phyloP scores from a whole-genome alignment of 2,113 vertebrate genomes.

The Oncorhynchus clarkii region DNA sequence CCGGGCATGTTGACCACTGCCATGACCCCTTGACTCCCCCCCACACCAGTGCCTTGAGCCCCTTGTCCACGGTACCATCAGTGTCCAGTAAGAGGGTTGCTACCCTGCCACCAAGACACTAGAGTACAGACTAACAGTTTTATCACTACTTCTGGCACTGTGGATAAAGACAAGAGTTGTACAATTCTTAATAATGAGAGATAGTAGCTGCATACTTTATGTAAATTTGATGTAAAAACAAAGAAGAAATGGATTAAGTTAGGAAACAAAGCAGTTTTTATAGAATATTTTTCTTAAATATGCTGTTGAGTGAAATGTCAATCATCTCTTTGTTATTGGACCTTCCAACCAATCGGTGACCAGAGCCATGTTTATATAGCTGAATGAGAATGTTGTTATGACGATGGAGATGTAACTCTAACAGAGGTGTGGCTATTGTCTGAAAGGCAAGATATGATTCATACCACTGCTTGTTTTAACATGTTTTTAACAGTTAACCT shows the following conservation, averaged over 20 bases:
- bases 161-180: neutral
- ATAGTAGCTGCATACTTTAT: neutral
- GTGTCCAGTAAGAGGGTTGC: neutral
- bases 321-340: neutral
- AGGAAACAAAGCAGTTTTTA: neutral
- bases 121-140: neutral
- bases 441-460: neutral
- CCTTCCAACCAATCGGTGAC: neutral
- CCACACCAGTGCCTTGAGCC: constrained; percentile 47
- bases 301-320: neutral
- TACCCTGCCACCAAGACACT: neutral
- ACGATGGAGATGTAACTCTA: neutral
- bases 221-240: neutral
- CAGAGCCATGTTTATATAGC: neutral
- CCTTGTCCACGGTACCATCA: constrained; percentile 24
- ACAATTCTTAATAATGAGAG: neutral
- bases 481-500: neutral
- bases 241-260: neutral
- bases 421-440: neutral
- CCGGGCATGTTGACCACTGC: neutral
- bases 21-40: constrained; percentile 11
- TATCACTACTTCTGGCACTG: constrained; percentile 2
- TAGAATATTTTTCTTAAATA: neutral
- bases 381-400: neutral
- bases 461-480: neutral